These are phyloP conservation scores for Cancer borealis DNA, from an alignment of 2,888 invertebrate genomes.

Conservation along the genomic window DNA sequence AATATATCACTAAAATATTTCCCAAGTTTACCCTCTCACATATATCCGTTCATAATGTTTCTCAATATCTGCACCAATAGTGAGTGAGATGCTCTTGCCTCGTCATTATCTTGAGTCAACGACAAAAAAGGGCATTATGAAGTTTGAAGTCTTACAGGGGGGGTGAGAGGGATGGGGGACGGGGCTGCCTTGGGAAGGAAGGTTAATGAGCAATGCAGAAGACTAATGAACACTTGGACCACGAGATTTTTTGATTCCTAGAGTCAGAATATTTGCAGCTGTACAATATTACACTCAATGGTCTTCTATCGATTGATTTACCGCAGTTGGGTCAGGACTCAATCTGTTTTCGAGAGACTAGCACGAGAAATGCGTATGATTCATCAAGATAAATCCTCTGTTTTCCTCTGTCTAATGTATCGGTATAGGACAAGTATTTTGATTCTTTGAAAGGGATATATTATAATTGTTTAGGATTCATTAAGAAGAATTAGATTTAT, in stretches of 20 bases:
- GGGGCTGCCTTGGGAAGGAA: neutral
- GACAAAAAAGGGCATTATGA: neutral
- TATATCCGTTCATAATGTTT: neutral
- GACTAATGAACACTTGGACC: conserved; percentile 30
- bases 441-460: no score
- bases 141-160: neutral
- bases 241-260: neutral
- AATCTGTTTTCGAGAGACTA: neutral
- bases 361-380: neutral
- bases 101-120: neutral
- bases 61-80: neutral
- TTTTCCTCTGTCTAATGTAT: neutral
- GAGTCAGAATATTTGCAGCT: neutral
- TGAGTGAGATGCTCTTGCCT: neutral
- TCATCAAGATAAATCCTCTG: neutral
- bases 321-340: neutral
- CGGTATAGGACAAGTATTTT: no score
- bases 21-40: neutral
- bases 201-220: conserved; percentile 14
- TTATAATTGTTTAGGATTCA: no score
- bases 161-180: neutral
- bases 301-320: neutral
- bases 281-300: neutral
- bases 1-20: no score
- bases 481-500: no score